phyloP scores from a whole-genome alignment of 1,140 invertebrate species.

The Cyrtorhinus lividipennis region DNA sequence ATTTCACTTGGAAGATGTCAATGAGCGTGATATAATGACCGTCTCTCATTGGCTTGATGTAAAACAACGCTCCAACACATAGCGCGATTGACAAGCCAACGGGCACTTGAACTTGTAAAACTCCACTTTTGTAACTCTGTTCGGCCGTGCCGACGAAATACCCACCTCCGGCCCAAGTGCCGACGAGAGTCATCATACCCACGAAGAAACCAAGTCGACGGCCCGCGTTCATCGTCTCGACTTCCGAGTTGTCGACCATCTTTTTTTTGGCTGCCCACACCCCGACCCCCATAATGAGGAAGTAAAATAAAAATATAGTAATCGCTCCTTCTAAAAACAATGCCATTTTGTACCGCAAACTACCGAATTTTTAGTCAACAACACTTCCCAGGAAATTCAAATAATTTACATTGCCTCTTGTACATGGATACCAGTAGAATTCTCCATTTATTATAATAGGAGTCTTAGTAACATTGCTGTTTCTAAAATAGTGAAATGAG shows the following conservation, averaged over 20 bases:
- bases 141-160: slow-evolving; percentile 75
- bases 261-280: slow-evolving; percentile 55
- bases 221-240: slow-evolving; percentile 63
- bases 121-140: slow-evolving; percentile 47
- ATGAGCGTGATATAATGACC: slow-evolving; percentile 74
- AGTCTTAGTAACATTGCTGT: no score
- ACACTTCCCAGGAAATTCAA: no score
- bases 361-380: slow-evolving; percentile 13
- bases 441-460: no score
- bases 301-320: slow-evolving; percentile 54
- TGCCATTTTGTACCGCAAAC: slow-evolving; percentile 31
- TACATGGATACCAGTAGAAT: no score
- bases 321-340: slow-evolving; percentile 46
- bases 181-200: slow-evolving; percentile 64
- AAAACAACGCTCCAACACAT: slow-evolving; percentile 59
- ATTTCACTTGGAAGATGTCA: slow-evolving; percentile 65
- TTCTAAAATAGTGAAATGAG: no score
- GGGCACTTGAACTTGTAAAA: slow-evolving; percentile 66
- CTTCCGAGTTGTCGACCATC: slow-evolving; percentile 38
- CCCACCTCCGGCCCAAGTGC: slow-evolving; percentile 71
- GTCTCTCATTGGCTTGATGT: slow-evolving; percentile 63
- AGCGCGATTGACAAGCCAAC: slow-evolving; percentile 64
- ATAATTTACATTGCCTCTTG: no score
- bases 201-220: slow-evolving; percentile 59
- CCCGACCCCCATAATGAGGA: slow-evolving; percentile 51